Evolutionary conservation across 2,888 invertebrate species (phyloP).

Genomic region (Drosophila meridionalis): DNA sequence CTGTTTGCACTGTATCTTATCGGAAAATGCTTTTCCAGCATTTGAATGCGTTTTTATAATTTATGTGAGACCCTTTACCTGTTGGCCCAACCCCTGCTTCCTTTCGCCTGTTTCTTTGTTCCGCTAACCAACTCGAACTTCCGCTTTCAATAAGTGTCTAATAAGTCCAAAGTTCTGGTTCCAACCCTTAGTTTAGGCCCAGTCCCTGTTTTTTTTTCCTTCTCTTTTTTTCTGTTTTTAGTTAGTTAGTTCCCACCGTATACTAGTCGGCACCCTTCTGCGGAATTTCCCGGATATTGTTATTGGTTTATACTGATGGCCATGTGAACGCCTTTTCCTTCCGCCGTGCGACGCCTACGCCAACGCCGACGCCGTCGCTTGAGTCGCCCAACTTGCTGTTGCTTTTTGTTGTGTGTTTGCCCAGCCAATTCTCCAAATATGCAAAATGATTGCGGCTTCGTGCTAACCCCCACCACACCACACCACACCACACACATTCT

Average conservation of each 20-base stretch:
- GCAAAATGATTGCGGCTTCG: conserved; percentile 81
- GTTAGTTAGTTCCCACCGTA: conserved; percentile 63
- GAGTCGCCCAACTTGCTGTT: conserved; percentile 21
- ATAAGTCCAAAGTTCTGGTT: conserved; percentile 55
- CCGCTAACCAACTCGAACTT: conserved; percentile 58
- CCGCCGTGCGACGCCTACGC: conserved; percentile 68
- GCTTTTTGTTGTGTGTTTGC: conserved; percentile 18
- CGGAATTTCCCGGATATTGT: conserved; percentile 80
- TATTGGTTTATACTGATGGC: conserved; percentile 46
- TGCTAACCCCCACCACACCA: conserved; percentile 43
- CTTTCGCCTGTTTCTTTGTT: conserved; percentile 16
- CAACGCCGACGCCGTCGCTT: not conserved
- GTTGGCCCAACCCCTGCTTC: conserved; percentile 31
- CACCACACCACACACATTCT: not conserved
- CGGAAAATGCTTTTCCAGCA: conserved; percentile 17
- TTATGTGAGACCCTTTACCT: conserved; percentile 51
- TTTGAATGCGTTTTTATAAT: conserved; percentile 26
- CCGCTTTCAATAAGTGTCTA: conserved; percentile 52
- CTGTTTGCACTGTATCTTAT: conserved; percentile 59
- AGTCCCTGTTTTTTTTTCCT: not conserved
- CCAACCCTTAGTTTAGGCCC: conserved; percentile 40
- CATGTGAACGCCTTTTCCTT: conserved; percentile 78
- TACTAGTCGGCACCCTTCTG: conserved; percentile 44
- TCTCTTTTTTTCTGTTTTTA: not conserved
- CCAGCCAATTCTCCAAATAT: conserved; percentile 57